These are phyloP conservation scores for Poecilia gillii DNA, from an alignment of 2,797 vertebrate genomes.

Conservation along the genomic window DNA sequence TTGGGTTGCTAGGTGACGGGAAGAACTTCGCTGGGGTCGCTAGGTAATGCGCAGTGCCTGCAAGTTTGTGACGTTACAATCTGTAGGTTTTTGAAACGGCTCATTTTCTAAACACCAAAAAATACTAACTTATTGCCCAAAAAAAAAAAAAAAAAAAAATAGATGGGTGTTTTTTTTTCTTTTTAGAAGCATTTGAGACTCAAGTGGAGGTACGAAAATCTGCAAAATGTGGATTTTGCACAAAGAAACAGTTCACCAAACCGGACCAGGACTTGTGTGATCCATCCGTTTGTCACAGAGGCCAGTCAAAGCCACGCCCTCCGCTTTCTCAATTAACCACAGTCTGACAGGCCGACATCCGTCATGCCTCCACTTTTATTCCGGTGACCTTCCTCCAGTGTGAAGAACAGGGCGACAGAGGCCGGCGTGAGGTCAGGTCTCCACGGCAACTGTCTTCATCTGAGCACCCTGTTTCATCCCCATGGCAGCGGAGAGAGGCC, in stretches of 20 bases:
- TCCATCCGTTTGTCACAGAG: slow-evolving; percentile 40
- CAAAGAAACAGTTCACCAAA: slow-evolving; percentile 33
- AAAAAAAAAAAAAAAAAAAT: too few species aligned
- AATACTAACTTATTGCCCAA: too few species aligned
- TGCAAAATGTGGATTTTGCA: too few species aligned
- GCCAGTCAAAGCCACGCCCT: slow-evolving; percentile 57
- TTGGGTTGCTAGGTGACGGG: too few species aligned
- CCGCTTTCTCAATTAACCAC: slow-evolving; percentile 61
- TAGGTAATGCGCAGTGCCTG: too few species aligned
- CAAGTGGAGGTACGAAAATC: too few species aligned
- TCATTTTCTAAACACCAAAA: too few species aligned
- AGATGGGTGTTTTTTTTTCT: too few species aligned
- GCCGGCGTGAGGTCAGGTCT: slow-evolving; percentile 79
- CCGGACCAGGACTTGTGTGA: slow-evolving; percentile 14
- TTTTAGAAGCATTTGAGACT: too few species aligned
- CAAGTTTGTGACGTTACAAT: too few species aligned
- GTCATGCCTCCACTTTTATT: slow-evolving; percentile 78
- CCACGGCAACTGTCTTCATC: slow-evolving; percentile 74
- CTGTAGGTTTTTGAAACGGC: too few species aligned
- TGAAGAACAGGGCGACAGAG: slow-evolving; percentile 76
- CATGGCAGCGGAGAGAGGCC: slow-evolving; percentile 77
- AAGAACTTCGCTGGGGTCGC: too few species aligned
- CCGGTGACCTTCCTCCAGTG: slow-evolving; percentile 72
- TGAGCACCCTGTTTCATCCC: slow-evolving; percentile 80
- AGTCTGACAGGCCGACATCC: slow-evolving; percentile 60